Percentiles rank a stretch among this genome's conserved stretches.
Evolutionary conservation across 64 coral and sea anemone genomes (phyloP).

Genomic region (Dendronephthya gigantea): DNA sequence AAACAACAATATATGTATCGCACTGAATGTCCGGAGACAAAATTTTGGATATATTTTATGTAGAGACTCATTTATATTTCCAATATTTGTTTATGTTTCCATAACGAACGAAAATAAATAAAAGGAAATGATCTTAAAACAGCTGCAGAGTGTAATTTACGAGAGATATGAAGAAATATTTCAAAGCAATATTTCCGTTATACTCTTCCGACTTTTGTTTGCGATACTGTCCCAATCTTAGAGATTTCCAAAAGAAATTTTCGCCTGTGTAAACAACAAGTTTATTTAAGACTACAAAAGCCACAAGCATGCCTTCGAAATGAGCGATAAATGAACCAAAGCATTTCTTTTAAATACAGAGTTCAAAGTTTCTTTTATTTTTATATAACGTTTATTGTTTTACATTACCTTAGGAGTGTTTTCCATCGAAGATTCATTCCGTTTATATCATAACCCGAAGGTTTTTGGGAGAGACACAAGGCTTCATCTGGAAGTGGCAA

Average conservation of each 20-base stretch:
- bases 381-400: not conserved
- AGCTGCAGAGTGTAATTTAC: not conserved
- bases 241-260: not conserved
- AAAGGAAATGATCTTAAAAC: not conserved
- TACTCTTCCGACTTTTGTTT: not conserved
- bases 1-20: too few relatives aligned
- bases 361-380: not conserved
- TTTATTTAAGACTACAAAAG: not conserved
- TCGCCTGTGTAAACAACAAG: not conserved
- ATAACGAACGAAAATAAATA: not conserved
- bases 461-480: conserved; percentile 96
- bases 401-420: conserved; percentile 68
- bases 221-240: not conserved
- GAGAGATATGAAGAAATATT: not conserved
- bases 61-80: not conserved
- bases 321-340: not conserved
- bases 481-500: conserved; percentile 77
- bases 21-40: too few relatives aligned
- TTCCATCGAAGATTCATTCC: conserved; percentile 64
- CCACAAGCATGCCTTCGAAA: not conserved
- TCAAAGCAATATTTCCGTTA: not conserved
- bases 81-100: too few relatives aligned
- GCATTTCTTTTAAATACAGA: not conserved
- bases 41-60: too few relatives aligned
- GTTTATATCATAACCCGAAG: conserved; percentile 83